phyloP scores from a whole-genome alignment of 1,140 invertebrate species.

The Saccostrea cuccullata region DNA sequence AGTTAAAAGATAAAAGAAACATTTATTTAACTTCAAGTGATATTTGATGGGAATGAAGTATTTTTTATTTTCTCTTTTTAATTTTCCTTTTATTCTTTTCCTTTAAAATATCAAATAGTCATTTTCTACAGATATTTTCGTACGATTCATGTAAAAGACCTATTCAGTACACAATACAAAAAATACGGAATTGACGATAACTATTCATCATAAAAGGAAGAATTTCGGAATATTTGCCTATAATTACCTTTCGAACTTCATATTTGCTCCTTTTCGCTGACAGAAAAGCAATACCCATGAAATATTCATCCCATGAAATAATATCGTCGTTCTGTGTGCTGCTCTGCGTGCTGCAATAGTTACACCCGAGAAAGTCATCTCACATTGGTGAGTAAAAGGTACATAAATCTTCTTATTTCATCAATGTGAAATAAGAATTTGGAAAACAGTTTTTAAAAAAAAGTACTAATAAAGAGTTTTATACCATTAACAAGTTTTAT shows the following conservation, averaged over 20 bases:
- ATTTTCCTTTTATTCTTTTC: background rate
- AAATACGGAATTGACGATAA: background rate
- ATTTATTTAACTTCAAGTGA: too few relatives aligned
- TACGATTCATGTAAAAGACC: background rate
- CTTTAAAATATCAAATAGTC: background rate
- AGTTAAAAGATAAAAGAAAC: too few relatives aligned
- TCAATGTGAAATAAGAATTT: too few relatives aligned
- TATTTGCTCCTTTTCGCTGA: background rate
- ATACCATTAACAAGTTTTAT: too few relatives aligned
- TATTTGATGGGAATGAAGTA: too few relatives aligned
- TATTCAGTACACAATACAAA: background rate
- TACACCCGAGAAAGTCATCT: too few relatives aligned
- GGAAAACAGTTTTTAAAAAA: too few relatives aligned
- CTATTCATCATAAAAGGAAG: background rate
- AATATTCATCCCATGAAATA: background rate
- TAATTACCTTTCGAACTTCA: background rate
- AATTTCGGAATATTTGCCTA: background rate
- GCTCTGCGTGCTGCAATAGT: background rate
- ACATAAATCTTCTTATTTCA: too few relatives aligned
- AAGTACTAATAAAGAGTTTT: too few relatives aligned
- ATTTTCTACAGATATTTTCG: background rate
- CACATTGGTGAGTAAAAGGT: too few relatives aligned
- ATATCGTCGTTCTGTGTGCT: background rate
- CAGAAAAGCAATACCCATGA: background rate
- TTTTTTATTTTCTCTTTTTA: too few relatives aligned